Conservation (phyloP, 2,797 vertebrate genomes). For the Oreortyx pictus region DNA sequence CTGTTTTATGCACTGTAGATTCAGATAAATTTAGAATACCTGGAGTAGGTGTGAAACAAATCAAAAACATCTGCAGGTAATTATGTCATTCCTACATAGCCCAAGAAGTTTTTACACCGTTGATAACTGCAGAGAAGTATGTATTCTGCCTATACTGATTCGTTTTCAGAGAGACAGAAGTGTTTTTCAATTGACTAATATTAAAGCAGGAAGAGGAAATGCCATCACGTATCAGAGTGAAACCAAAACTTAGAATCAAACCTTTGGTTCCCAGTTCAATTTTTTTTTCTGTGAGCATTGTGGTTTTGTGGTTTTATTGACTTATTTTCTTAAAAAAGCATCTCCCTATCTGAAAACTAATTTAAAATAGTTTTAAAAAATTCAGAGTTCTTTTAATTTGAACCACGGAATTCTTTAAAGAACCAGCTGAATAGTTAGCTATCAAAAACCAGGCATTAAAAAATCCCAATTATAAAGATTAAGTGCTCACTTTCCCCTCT, state of each 20-base stretch:
- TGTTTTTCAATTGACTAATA: not conserved
- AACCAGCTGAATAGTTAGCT: not conserved
- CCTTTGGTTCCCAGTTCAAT: not conserved
- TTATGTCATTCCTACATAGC: not conserved
- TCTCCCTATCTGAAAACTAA: not conserved
- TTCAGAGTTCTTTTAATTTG: not conserved
- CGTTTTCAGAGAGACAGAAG: not conserved
- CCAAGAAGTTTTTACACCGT: not conserved
- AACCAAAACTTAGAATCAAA: not conserved
- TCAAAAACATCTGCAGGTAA: not conserved
- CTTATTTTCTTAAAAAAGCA: not conserved
- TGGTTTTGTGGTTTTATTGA: not conserved
- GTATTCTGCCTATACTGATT: not conserved
- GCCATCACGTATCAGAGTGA: not conserved
- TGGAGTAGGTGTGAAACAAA: not conserved
- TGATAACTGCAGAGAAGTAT: not conserved
- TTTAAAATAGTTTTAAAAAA: not conserved
- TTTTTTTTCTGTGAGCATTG: not conserved
- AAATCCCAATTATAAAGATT: not conserved
- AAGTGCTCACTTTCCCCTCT: not conserved
- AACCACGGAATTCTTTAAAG: not conserved
- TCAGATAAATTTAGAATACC: not conserved
- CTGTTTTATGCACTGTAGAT: not conserved
- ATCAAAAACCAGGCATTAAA: not conserved
- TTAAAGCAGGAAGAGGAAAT: not conserved